Evolutionary conservation across 2,888 invertebrate genomes (phyloP).

Genomic region (Thumatha senex): DNA sequence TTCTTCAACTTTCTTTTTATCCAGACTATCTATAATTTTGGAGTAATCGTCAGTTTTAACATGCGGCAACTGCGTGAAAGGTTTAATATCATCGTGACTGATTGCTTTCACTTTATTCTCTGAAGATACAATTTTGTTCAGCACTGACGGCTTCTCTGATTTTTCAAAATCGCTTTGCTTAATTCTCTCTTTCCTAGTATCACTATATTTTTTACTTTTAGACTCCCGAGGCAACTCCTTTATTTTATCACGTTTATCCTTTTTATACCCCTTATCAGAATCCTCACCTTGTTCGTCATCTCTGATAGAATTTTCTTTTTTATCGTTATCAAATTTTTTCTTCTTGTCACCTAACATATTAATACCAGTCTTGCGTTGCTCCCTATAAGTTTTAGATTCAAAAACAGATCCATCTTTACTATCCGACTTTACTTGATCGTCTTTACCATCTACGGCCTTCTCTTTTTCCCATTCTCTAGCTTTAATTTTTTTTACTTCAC

Average conservation of each 20-base stretch:
- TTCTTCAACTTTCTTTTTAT: conserved; percentile 70
- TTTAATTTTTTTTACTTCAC: conserved; percentile 76
- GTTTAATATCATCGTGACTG: conserved; percentile 74
- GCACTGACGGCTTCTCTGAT: conserved; percentile 66
- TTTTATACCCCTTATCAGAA: conserved; percentile 59
- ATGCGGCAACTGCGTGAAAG: conserved; percentile 77
- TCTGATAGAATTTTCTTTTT: conserved; percentile 64
- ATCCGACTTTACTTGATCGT: conserved; percentile 59
- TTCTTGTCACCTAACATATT: conserved; percentile 71
- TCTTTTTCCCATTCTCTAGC: conserved; percentile 76
- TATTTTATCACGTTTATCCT: conserved; percentile 69
- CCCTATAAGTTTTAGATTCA: conserved; percentile 73
- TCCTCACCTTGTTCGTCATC: conserved; percentile 73
- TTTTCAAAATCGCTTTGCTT: conserved; percentile 62
- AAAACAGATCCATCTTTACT: conserved; percentile 64
- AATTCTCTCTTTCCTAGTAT: conserved; percentile 73
- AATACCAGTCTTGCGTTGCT: conserved; percentile 61
- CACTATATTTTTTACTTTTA: conserved; percentile 78
- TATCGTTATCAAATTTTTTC: conserved; percentile 71
- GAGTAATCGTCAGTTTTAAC: conserved; percentile 77
- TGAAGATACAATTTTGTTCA: conserved; percentile 64
- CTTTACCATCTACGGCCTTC: conserved; percentile 59
- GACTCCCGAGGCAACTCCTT: conserved; percentile 75
- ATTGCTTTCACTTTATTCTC: conserved; percentile 65
- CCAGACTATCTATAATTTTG: conserved; percentile 74